Evolutionary conservation across 2,113 vertebrate species (phyloP), one percentile per base, ranked within the genome.

Genomic region (Zootoca vivipara): DNA sequence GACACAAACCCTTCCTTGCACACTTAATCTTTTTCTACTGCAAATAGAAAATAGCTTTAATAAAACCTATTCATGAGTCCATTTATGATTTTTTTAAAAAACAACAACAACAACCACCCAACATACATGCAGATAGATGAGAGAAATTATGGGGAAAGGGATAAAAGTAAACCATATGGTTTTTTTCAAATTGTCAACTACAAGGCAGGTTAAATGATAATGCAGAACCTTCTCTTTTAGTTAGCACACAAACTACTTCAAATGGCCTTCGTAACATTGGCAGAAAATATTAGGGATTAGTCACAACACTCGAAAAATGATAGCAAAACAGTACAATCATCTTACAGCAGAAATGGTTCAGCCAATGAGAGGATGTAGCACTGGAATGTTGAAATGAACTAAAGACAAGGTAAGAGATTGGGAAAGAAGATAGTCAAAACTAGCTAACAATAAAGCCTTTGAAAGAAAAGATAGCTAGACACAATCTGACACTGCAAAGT

Each of bases 291-390:
- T 80, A 91, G 82, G 90, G 85, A 92, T 97, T 97, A 97, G 95
- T 95, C 86, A 92, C 84, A 89, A 89, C 74, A 86, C 85, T 92
- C 79, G 83, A 90, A 92, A 96, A 96, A 91, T 93, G 38, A 16
- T 40, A 93, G 94, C 92, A 96, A 98, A 62, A 97, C 96, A 85
- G 90, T 93, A 87, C 93, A 97, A 96, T 97, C 97, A 99, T 98
- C 99, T 99, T 97, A 94, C 96, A 96, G 96, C 94, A 91, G 97
- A 95, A 95, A 97, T 94, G 94, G 95, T 95, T 98, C 97, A 98
- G 97, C 96, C 97, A 97, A 97, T 97, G 95, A 97, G 96, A 12
- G 92, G 97, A 90, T 94, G 98, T 93, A 98, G 97, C 94, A 97
- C 95, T 95, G 97, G 97, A 97, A 96, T 95, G 96, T 95, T 97